Base-by-base conservation (phyloP, 92 coral and sea anemone genomes). In the Epizoanthus illoricatus region DNA sequence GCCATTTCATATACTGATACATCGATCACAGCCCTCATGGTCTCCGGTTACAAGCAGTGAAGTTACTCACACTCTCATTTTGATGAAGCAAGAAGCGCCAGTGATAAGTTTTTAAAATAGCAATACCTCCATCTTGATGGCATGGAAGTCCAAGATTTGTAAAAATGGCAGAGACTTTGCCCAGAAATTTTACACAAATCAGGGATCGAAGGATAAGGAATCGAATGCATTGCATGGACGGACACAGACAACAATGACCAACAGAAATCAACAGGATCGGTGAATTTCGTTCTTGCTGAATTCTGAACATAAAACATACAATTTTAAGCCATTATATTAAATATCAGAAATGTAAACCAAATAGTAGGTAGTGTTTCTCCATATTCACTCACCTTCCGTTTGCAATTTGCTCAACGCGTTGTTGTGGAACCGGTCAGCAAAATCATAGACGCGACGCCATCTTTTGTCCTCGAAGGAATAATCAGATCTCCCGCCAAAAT, bases 401-500 rank as follows among this genome's bases (percentile, higher is more conserved):
- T 52, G 47, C 15, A 56, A 13, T 49, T 19, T 54, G 19, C 36
- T 73, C 58, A 20, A 54, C 18, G 45, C 64, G n/a, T 33, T 21
- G 40, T 12, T 63, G 55, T 47, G 15, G 33, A 68, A 15, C n/a
- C 39, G 49, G 7, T 33, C 43, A 21, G 71, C 9, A 62, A 62
- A 41, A 20, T 18, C 23, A 23, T 11, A 8, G 43, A 78, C 70
- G 60, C 82, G 72, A 78, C 82, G 71, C 82, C 82, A 62, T 78
- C 82, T 78, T 78, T 78, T 78, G 82, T 78, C 65, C 23, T 39
- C 72, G 70, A 78, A 45, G 45, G 41, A 21, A 59, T 18, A 76
- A 61, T 76, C 81, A 76, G 81, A 76, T 60, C 61, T 78, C 82
- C 82, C 82, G 82, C 82, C 82, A 78, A 78, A 64, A 28, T 19